Percentiles rank a stretch among this genome's conserved stretches.
Conservation (phyloP, 2,113 vertebrate genomes). For the Peromyscus leucopus region DNA sequence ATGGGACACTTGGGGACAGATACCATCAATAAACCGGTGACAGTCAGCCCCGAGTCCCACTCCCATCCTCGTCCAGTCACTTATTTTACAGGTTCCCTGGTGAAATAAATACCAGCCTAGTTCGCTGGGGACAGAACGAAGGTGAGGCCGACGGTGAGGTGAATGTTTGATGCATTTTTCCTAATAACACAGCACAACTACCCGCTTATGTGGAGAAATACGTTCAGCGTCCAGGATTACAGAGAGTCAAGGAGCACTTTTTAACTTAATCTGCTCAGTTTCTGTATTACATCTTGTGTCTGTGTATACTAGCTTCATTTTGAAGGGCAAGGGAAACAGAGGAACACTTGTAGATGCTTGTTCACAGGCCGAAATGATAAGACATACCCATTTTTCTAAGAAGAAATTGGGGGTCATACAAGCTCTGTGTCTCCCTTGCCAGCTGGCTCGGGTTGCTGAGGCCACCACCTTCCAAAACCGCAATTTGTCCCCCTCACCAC, state of each 20-base stretch:
- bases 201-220: conserved; percentile 26
- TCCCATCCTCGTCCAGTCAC: not conserved
- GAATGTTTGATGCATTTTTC: not conserved
- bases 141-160: not conserved
- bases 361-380: not conserved
- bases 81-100: not conserved
- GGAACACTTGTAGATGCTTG: not conserved
- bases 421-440: not conserved
- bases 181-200: conserved; percentile 58
- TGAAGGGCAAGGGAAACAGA: conserved; percentile 36
- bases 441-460: not conserved
- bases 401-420: not conserved
- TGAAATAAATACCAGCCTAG: not conserved
- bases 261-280: not conserved
- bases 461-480: not conserved
- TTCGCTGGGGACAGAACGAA: not conserved
- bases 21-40: not conserved
- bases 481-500: not conserved
- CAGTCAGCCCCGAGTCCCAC: conserved; percentile 4
- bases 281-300: not conserved
- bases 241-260: not conserved
- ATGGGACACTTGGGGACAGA: not conserved
- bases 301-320: not conserved
- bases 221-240: not conserved
- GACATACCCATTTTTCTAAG: not conserved